Evolutionary conservation across 1,140 invertebrate genomes (phyloP), one percentile per base, ranked within the genome.

Genomic region (Hirudo medicinalis): DNA sequence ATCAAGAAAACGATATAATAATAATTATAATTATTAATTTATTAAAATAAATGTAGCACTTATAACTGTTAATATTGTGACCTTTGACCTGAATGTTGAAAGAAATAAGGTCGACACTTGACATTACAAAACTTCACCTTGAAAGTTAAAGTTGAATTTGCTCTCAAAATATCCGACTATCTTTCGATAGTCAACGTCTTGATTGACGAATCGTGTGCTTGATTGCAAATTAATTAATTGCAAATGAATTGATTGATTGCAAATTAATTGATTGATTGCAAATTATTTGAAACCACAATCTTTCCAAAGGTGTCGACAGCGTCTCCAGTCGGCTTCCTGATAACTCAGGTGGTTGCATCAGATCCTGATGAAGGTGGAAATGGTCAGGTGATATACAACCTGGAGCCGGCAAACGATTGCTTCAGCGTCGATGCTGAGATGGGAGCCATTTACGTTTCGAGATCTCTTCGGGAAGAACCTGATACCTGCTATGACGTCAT

Each of bases 381-480:
- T 36, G 73, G 66, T 25, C 67, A 67, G 25, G 54, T 74, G 22
- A 49, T 19, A 2, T 74, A 74, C 57, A 6, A 66, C 68, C 22
- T 73, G 53, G 49, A 27, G 49, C 49, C 70, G 20, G 60, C 54
- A 15, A 69, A 70, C 43, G 72, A 36, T 20, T n/a, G 29, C 22
- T 72, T 72, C 66, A 49, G 43, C 71, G 49, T 72, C 20, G 71
- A 72, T 54, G 53, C 60, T 0, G 66, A 69, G 49, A 22, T 69
- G 2, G 71, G 71, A 29, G 32, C 66, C 20, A 43, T 72, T 9
- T 49, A 43, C 32, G 60, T 72, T 66, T 92, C 94, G 27, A 91
- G 92, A 73, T 91, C 92, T 55, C 57, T 63, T n/a, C 57, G 22
- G 8, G 57, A 63, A 4, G 22, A 63, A 32, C 57, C 22, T 0